A percentile compares a stretch with the other conserved stretches of the same genome.
Conservation (phyloP, 2,888 invertebrate species). For the Cristatella mucedo region DNA sequence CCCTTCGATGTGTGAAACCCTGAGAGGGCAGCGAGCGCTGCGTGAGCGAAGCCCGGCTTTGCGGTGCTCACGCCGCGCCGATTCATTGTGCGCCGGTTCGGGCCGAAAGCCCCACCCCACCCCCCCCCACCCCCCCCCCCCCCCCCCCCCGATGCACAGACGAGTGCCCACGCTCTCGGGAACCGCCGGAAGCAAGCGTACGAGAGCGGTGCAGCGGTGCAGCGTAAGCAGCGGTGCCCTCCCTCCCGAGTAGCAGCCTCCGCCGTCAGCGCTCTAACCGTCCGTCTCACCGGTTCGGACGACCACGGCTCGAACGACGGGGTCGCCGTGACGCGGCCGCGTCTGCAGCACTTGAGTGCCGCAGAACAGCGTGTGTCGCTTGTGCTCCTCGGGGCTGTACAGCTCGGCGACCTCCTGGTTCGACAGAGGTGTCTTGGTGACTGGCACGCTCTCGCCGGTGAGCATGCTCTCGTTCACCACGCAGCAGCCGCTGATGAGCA, state of each 20-base stretch:
- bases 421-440: constrained; percentile 76
- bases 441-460: constrained; percentile 85
- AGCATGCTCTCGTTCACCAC: constrained; percentile 90
- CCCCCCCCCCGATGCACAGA: too few relatives aligned
- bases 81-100: too few relatives aligned
- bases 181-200: too few relatives aligned
- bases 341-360: constrained; percentile 82
- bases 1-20: constrained; percentile 76
- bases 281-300: constrained; percentile 49
- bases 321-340: constrained; percentile 66
- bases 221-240: too few relatives aligned
- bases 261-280: too few relatives aligned
- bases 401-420: constrained; percentile 35
- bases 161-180: too few relatives aligned
- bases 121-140: too few relatives aligned
- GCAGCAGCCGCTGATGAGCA: constrained; percentile 68
- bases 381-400: constrained; percentile 68
- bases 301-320: constrained; percentile 59
- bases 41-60: too few relatives aligned
- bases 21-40: constrained; percentile 16
- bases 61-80: too few relatives aligned
- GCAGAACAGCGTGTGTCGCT: constrained; percentile 70
- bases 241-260: too few relatives aligned
- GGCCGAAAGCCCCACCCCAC: too few relatives aligned
- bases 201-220: too few relatives aligned